These are phyloP conservation scores for Rutpela maculata DNA, from an alignment of 2,888 invertebrate genomes.

Conservation along the genomic window DNA sequence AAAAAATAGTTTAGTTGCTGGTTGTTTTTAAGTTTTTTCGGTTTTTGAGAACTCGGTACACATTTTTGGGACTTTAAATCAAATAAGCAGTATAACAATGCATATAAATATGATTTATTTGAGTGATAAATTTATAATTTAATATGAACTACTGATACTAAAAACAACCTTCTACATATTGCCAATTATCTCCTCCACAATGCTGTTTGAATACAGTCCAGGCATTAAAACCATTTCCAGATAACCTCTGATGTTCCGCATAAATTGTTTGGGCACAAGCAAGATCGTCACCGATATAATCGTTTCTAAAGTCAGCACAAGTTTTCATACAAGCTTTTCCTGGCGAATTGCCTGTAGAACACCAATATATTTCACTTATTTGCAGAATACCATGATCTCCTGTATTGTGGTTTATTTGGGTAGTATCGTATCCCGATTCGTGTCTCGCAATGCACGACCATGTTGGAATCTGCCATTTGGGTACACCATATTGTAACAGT, in stretches of 20 bases:
- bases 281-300: conserved; percentile 83
- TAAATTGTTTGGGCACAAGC: conserved; percentile 80
- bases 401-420: conserved; percentile 37
- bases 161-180: conserved; percentile 47
- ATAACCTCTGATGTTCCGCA: conserved; percentile 80
- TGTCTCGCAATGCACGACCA: conserved; percentile 46
- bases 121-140: not conserved
- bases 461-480: conserved; percentile 47
- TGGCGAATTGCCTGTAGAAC: conserved; percentile 50
- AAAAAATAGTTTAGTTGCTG: too few species aligned
- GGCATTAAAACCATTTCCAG: conserved; percentile 84
- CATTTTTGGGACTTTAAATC: too few species aligned
- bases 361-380: conserved; percentile 45
- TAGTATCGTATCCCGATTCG: conserved; percentile 45
- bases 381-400: conserved; percentile 50
- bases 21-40: too few species aligned
- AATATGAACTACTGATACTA: not conserved
- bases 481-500: conserved; percentile 42
- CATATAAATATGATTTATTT: too few species aligned
- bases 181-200: conserved; percentile 74
- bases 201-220: conserved; percentile 83
- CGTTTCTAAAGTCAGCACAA: conserved; percentile 80
- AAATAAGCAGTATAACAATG: too few species aligned
- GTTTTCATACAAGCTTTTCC: conserved; percentile 80
- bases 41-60: too few species aligned